Conservation (phyloP, 2,113 vertebrate species). For the Plectropomus leopardus region DNA sequence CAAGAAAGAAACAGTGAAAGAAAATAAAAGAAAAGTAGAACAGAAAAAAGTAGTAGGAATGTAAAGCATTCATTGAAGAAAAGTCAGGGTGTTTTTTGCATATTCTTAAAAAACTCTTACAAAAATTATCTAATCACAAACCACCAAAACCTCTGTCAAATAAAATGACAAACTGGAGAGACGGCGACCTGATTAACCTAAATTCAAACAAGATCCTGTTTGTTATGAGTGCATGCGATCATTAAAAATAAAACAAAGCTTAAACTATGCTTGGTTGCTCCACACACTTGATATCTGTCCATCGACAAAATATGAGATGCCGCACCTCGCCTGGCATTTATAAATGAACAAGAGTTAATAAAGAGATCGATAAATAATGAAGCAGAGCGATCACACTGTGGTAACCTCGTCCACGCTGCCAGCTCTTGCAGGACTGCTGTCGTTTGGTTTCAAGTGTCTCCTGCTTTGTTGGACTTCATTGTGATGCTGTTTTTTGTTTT, state of each 20-base stretch:
- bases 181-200: neutral
- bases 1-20: constrained; percentile 4
- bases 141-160: neutral
- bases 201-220: neutral
- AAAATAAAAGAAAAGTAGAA: too few species aligned
- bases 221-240: neutral
- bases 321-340: constrained; percentile 15
- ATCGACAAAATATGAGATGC: constrained; percentile 20
- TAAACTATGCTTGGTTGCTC: neutral
- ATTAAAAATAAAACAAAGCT: neutral
- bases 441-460: constrained; percentile 51
- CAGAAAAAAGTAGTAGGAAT: too few species aligned
- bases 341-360: constrained; percentile 30
- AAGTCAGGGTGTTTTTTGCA: neutral
- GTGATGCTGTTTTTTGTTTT: constrained; percentile 31
- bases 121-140: neutral
- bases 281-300: constrained; percentile 1
- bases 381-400: constrained; percentile 45
- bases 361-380: constrained; percentile 63
- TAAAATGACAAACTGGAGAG: neutral
- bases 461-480: constrained; percentile 44
- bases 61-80: neutral
- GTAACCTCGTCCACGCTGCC: constrained; percentile 1
- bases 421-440: constrained; percentile 27
- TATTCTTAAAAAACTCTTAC: neutral